Base-by-base conservation (phyloP, 37 sponge, comb jelly and placozoan species). In the Hexactinellida sp. region DNA sequence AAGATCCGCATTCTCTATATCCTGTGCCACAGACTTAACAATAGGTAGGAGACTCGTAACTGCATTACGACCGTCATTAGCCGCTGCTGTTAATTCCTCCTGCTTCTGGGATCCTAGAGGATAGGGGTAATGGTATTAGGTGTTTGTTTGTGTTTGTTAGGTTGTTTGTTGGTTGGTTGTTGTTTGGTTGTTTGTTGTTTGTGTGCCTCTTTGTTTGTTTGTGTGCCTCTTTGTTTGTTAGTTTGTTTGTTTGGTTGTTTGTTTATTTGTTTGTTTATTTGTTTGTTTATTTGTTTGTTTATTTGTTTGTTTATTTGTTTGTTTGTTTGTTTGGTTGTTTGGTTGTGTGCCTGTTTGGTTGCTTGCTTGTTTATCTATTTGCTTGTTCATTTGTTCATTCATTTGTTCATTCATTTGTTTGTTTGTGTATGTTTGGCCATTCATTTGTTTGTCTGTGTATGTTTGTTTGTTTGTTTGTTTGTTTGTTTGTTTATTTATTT, bases 11-110 rank as follows among this genome's bases (percentile, higher is more conserved):
- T 82, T 85, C 51, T 90, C 91, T 10, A 89, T 90, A 28, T 82
- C 82, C 19, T 51, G 37, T 1, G 92, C 51, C 24, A 85, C 84
- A 38, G 88, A 93, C 85, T 94, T 97, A 87, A 91, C 91, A 0
- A 86, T 92, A 24, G 41, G 55, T 54, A 97, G 86, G 63, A 97
- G 86, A 24, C 91, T 91, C 0, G 87, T 37, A 10, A 97, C 89
- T 0, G 97, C 93, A 37, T 91, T 87, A 0, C 93, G 85, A 24
- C 93, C 92, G 86, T 93, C 76, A 84, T 97, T 93, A 16, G 93
- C 98, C 82, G 93, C 92, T 10, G 98, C 98, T 32, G 94, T 85
- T 10, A 97, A 83, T 35, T 97, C 95, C 36, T 82, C 91, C 83
- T 94, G 95, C 54, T 84, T 85, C 39, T 38, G 84, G 16, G 52